Percentiles rank a stretch among this genome's conserved stretches.
Conservation (phyloP, 1,140 invertebrate genomes). For the Dreissena polymorpha region DNA sequence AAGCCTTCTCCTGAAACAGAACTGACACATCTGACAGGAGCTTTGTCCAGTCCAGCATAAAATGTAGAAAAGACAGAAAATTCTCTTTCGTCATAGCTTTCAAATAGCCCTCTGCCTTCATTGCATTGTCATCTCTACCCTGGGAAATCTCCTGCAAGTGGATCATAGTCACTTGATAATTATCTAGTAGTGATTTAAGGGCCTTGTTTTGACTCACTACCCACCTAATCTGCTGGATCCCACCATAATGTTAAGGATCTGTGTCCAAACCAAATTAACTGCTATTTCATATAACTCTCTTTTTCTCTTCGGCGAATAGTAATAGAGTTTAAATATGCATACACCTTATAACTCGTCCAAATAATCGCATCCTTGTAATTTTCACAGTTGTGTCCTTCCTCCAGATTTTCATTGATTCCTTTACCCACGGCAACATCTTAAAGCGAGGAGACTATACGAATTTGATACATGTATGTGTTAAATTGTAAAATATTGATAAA, state of each 20-base stretch:
- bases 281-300: too few relatives aligned
- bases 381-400: background rate
- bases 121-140: conserved; percentile 4
- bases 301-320: too few relatives aligned
- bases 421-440: too few relatives aligned
- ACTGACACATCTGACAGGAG: conserved; percentile 3
- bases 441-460: too few relatives aligned
- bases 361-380: conserved; percentile 16
- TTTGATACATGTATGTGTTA: too few relatives aligned
- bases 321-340: too few relatives aligned
- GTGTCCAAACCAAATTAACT: background rate
- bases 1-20: conserved; percentile 4
- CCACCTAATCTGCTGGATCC: conserved; percentile 26
- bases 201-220: conserved; percentile 37
- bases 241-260: conserved; percentile 11
- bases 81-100: conserved; percentile 7
- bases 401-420: too few relatives aligned
- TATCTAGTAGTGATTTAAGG: conserved; percentile 25
- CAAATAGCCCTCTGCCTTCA: background rate
- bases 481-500: too few relatives aligned
- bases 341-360: conserved; percentile 24
- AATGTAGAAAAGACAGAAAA: conserved; percentile 31
- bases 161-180: conserved; percentile 31
- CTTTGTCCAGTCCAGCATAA: conserved; percentile 28
- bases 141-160: conserved; percentile 16